A percentile compares a stretch with the other conserved stretches of the same genome.
phyloP scores from a whole-genome alignment of 2,113 vertebrate genomes.

The Mystacornis crossleyi region DNA sequence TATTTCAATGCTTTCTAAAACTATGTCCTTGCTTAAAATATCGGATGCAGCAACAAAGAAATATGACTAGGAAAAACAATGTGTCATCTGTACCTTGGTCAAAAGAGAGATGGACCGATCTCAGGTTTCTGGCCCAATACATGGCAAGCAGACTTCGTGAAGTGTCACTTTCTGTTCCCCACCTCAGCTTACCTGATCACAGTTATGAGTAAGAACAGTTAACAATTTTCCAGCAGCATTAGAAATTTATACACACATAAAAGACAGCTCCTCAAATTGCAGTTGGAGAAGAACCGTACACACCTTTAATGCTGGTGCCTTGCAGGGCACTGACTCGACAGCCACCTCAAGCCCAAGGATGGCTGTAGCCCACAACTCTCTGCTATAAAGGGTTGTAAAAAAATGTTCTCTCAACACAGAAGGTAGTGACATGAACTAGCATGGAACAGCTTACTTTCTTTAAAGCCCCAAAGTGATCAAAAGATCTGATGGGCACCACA shows the following conservation, averaged over 20 bases:
- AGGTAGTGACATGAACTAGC: not conserved
- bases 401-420: not conserved
- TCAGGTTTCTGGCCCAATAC: not conserved
- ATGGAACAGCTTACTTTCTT: not conserved
- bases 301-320: not conserved
- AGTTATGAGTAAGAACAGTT: not conserved
- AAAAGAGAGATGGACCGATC: not conserved
- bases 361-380: not conserved
- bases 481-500: not conserved
- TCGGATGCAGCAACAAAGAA: not conserved
- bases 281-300: not conserved
- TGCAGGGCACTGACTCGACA: not conserved
- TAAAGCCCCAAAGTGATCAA: not conserved
- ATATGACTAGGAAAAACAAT: not conserved
- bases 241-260: not conserved
- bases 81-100: not conserved
- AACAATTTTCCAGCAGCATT: not conserved
- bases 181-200: not conserved
- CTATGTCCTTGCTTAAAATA: not conserved
- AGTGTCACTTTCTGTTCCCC: not conserved
- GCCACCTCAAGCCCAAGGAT: not conserved
- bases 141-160: rapidly evolving
- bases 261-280: not conserved
- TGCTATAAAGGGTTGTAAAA: not conserved
- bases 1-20: not conserved